Evolutionary conservation across 1,140 invertebrate species (phyloP).

Genomic region (Delia radicum): DNA sequence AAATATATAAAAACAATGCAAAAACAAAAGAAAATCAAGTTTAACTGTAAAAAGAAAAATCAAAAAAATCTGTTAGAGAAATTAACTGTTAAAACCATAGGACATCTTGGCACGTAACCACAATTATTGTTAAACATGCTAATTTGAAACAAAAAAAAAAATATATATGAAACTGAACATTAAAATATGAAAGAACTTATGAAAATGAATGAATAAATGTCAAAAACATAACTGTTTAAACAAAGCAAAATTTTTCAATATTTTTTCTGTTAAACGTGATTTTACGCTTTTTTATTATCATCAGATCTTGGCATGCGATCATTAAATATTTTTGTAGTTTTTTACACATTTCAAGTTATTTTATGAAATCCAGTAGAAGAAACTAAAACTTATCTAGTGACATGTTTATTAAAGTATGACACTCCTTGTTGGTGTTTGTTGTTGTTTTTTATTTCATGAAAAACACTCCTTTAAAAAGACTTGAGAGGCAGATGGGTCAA

Average conservation of each 20-base stretch:
- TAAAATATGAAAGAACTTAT: slow-evolving; percentile 31
- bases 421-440: not conserved
- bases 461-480: no score
- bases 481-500: no score
- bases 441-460: no score
- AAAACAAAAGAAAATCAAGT: no score
- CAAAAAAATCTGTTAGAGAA: no score
- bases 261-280: slow-evolving; percentile 48
- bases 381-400: no score
- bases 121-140: slow-evolving; percentile 54
- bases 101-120: slow-evolving; percentile 52
- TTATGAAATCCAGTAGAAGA: no score
- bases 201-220: slow-evolving; percentile 13
- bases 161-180: not conserved
- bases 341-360: no score
- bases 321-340: not conserved
- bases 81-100: no score
- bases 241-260: slow-evolving; percentile 55
- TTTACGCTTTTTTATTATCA: slow-evolving; percentile 42
- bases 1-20: no score
- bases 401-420: not conserved
- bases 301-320: slow-evolving; percentile 24
- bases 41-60: no score
- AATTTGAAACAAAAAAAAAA: slow-evolving; percentile 48
- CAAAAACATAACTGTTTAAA: not conserved